Conservation (phyloP, 2,113 vertebrate species). For the Hippocampus abdominalis region DNA sequence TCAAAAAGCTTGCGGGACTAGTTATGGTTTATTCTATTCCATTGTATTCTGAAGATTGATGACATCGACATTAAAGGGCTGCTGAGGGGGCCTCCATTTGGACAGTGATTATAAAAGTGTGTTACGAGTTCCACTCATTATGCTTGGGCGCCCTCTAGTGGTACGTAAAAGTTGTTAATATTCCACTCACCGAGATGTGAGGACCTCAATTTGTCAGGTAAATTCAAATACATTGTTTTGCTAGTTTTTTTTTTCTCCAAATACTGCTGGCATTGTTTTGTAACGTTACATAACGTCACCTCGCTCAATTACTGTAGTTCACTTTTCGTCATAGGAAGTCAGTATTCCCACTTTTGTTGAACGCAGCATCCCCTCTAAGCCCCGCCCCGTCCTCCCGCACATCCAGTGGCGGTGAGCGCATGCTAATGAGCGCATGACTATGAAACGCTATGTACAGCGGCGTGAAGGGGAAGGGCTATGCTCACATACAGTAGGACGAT, state of each 20-base stretch:
- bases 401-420: background rate
- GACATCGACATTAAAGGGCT: too few species aligned
- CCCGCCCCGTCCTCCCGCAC: background rate
- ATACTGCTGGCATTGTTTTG: background rate
- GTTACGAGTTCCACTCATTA: too few species aligned
- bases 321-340: background rate
- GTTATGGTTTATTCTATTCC: too few species aligned
- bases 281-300: background rate
- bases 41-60: too few species aligned
- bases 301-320: background rate
- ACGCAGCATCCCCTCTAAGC: background rate
- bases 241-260: background rate
- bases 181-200: background rate
- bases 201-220: background rate
- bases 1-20: too few species aligned
- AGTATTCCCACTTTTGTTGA: too few species aligned
- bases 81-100: background rate
- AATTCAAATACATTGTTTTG: background rate
- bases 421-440: conserved; percentile 68
- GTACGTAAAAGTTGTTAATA: background rate
- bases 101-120: background rate
- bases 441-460: conserved; percentile 94
- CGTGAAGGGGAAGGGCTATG: conserved; percentile 77
- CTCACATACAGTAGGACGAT: conserved; percentile 86
- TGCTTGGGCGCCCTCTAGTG: too few species aligned